Conservation (phyloP, 1,140 invertebrate species). For the Megalonaias nervosa region DNA sequence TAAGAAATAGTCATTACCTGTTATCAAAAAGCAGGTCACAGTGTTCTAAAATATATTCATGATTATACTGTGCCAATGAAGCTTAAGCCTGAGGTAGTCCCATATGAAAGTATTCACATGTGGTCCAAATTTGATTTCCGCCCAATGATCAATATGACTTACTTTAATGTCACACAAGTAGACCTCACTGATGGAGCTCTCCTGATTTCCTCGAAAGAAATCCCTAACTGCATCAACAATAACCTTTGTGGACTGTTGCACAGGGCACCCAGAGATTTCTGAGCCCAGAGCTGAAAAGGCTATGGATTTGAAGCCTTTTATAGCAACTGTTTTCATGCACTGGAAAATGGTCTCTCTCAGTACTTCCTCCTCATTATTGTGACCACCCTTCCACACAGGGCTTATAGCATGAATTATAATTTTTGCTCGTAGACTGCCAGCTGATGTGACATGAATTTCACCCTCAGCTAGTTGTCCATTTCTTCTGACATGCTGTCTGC, state of each 20-base stretch:
- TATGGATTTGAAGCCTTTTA: slow-evolving; percentile 19
- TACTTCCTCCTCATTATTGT: slow-evolving; percentile 13
- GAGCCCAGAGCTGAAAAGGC: slow-evolving; percentile 39
- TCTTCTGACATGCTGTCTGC: slow-evolving; percentile 2
- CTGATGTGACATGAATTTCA: slow-evolving; percentile 12
- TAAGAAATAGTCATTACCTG: no score
- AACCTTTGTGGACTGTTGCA: background rate
- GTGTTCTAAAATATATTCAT: no score
- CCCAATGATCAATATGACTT: background rate
- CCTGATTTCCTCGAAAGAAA: background rate
- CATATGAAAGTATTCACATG: no score
- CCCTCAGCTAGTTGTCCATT: slow-evolving; percentile 7
- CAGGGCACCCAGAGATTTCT: slow-evolving; percentile 19
- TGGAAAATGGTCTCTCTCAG: slow-evolving; percentile 19
- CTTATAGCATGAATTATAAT: slow-evolving; percentile 24
- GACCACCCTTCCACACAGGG: slow-evolving; percentile 27
- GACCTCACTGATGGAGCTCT: slow-evolving; percentile 1
- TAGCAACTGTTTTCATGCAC: slow-evolving; percentile 11
- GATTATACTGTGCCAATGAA: no score
- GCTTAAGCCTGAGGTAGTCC: no score
- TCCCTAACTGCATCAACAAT: slow-evolving; percentile 7
- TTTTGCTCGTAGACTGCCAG: slow-evolving; percentile 16
- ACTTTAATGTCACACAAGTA: slow-evolving; percentile 9
- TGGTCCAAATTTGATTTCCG: no score
- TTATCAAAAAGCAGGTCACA: no score